Percentiles rank a stretch among this genome's conserved stretches.
phyloP scores from a whole-genome alignment of 2,888 invertebrate species.

The Cantharis flavilabris region DNA sequence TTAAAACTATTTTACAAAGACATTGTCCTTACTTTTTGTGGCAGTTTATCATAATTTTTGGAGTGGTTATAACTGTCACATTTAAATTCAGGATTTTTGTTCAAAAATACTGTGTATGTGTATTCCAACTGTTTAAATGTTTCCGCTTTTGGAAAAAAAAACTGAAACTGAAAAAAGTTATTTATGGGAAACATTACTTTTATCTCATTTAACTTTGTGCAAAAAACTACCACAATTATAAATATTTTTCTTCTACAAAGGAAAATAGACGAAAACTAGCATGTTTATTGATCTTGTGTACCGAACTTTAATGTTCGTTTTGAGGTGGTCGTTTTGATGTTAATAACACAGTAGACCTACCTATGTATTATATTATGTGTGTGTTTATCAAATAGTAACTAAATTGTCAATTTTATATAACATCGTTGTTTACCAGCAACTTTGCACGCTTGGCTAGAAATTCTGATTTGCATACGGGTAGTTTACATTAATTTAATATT shows the following conservation, averaged over 20 bases:
- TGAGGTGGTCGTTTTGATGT: neutral
- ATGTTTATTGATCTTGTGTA: neutral
- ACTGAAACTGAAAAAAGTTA: neutral
- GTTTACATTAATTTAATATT: slow-evolving; percentile 26
- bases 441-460: slow-evolving; percentile 11
- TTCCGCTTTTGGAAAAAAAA: neutral
- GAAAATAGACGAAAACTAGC: neutral
- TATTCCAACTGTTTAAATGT: neutral
- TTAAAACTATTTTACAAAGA: neutral
- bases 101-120: neutral
- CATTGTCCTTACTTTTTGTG: neutral
- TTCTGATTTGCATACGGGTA: slow-evolving; percentile 28
- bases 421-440: slow-evolving; percentile 22
- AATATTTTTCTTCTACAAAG: neutral
- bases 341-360: neutral
- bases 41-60: neutral
- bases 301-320: neutral
- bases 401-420: slow-evolving; percentile 14
- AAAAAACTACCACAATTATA: neutral
- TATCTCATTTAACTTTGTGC: neutral
- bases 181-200: neutral
- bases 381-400: slow-evolving; percentile 19
- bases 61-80: neutral
- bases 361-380: slow-evolving; percentile 1
- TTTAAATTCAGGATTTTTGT: neutral